These are phyloP conservation scores for Lordiphosa collinella DNA, from an alignment of 1,140 invertebrate species.

Conservation along the genomic window DNA sequence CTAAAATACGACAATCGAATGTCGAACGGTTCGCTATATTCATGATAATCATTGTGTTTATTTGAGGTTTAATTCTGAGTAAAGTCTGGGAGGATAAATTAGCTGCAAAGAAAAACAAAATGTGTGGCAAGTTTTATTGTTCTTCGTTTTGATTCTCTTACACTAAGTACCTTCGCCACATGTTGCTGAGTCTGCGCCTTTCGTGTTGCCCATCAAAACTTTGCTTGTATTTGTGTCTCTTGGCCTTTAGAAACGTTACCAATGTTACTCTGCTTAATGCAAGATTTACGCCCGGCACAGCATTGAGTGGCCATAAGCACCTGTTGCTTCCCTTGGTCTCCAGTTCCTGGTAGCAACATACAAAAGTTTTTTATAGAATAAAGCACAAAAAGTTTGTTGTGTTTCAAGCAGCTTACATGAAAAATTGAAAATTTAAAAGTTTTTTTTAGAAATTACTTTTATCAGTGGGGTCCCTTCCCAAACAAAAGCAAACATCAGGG, in stretches of 20 bases:
- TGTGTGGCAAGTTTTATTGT: too few species aligned
- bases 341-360: slow-evolving; percentile 29
- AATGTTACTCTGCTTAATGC: slow-evolving; percentile 37
- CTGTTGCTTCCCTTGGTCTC: slow-evolving; percentile 48
- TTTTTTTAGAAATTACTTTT: slow-evolving; percentile 21
- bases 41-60: too few species aligned
- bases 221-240: neutral
- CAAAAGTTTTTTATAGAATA: slow-evolving; percentile 46
- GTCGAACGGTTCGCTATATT: too few species aligned
- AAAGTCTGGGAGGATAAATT: too few species aligned
- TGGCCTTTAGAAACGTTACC: neutral
- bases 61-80: too few species aligned
- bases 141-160: too few species aligned
- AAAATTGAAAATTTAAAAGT: slow-evolving; percentile 28
- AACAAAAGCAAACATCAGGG: slow-evolving; percentile 34
- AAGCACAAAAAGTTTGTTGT: slow-evolving; percentile 26
- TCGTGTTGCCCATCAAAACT: neutral
- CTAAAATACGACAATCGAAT: too few species aligned
- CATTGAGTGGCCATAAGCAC: slow-evolving; percentile 62
- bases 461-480: slow-evolving; percentile 18
- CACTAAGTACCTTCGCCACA: slow-evolving; percentile 22
- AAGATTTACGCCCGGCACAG: slow-evolving; percentile 71
- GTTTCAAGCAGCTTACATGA: slow-evolving; percentile 44
- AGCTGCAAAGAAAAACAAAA: too few species aligned
- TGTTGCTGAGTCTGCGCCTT: slow-evolving; percentile 62